Conservation (phyloP, 2,888 invertebrate genomes). For the Nasonia oneida region DNA sequence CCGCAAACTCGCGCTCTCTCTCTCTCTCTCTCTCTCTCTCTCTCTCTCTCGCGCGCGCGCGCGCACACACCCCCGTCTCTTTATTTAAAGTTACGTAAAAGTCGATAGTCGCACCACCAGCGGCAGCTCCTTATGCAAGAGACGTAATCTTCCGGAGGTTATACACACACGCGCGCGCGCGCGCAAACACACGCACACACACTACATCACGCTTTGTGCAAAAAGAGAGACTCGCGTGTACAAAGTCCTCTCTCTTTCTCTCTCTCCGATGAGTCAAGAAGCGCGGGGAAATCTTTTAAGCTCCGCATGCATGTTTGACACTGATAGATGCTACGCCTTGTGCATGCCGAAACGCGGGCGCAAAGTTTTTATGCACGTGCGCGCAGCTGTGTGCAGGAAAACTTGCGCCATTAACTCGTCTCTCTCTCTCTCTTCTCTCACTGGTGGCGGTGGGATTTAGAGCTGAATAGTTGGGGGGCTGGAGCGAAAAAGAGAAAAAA, state of each 20-base stretch:
- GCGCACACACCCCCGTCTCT: not conserved
- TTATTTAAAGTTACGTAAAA: conserved; percentile 54
- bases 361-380: conserved; percentile 40
- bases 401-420: conserved; percentile 48
- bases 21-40: no score
- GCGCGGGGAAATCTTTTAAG: conserved; percentile 43
- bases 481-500: not conserved
- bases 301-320: conserved; percentile 36
- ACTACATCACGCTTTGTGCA: not conserved
- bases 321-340: conserved; percentile 42
- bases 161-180: not conserved
- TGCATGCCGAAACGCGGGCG: conserved; percentile 34
- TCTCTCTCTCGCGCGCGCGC: not conserved
- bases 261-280: conserved; percentile 37
- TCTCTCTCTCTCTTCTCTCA: not conserved
- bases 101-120: conserved; percentile 23
- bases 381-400: conserved; percentile 27
- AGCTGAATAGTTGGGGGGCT: not conserved
- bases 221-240: conserved; percentile 35
- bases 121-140: conserved; percentile 38
- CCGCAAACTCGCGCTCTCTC: not conserved
- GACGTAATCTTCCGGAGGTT: conserved; percentile 25
- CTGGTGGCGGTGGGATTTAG: not conserved
- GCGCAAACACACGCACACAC: not conserved
- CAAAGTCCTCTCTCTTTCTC: conserved; percentile 10